Conservation (phyloP, 1,140 invertebrate species). For the Anastrepha obliqua region DNA sequence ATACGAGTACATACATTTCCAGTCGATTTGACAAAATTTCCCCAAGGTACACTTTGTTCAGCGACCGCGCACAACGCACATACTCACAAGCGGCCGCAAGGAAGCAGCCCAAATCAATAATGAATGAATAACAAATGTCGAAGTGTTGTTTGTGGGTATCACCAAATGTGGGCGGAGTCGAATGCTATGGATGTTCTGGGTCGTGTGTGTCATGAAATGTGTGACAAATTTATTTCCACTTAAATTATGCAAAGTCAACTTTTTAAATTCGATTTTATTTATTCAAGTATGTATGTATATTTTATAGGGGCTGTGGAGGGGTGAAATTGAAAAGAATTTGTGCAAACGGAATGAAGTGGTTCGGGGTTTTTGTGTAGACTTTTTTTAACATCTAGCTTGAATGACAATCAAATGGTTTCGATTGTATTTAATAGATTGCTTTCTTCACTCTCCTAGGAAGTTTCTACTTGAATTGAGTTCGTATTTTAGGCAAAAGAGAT, state of each 20-base stretch:
- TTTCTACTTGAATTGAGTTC: too few relatives aligned
- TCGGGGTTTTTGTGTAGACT: too few relatives aligned
- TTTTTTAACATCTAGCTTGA: too few relatives aligned
- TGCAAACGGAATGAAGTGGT: too few relatives aligned
- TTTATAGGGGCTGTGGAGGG: not conserved
- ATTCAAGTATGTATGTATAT: not conserved
- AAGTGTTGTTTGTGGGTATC: not conserved
- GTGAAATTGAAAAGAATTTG: too few relatives aligned
- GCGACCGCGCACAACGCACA: not conserved
- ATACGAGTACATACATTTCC: not conserved
- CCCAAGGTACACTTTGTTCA: conserved; percentile 28
- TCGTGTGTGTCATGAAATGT: conserved; percentile 5
- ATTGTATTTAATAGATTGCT: too few relatives aligned
- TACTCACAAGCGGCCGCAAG: not conserved
- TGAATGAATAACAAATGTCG: conserved; percentile 47
- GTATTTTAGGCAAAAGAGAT: too few relatives aligned
- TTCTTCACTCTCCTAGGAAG: too few relatives aligned
- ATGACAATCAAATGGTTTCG: too few relatives aligned
- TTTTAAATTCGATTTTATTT: conserved; percentile 44
- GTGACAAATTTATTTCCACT: conserved; percentile 47
- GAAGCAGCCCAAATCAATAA: conserved; percentile 12
- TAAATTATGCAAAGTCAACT: conserved; percentile 41
- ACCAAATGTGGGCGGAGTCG: not conserved
- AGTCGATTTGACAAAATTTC: conserved; percentile 47
- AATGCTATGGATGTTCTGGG: not conserved